A percentile compares a stretch with the other conserved stretches of the same genome.
phyloP scores from a whole-genome alignment of 2,888 invertebrate species.

The Drosophila stalkeri region DNA sequence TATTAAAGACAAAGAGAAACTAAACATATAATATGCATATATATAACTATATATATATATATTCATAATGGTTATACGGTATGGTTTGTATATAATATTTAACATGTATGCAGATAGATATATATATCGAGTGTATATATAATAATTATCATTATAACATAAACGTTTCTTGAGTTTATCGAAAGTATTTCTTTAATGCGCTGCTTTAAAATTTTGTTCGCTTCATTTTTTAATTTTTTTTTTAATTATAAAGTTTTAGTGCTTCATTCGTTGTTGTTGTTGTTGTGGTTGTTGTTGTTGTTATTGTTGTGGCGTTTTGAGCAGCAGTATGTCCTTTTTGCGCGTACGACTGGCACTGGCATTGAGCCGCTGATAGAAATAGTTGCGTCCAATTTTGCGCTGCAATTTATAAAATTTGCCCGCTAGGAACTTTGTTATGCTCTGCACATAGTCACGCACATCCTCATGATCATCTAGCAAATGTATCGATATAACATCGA shows the following conservation, averaged over 20 bases:
- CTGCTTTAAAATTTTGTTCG: conserved; percentile 35
- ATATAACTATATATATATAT: conserved; percentile 22
- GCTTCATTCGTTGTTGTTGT: conserved; percentile 40
- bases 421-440: conserved; percentile 84
- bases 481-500: conserved; percentile 85
- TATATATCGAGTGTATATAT: conserved; percentile 50
- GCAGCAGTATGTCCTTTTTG: conserved; percentile 82
- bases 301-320: conserved; percentile 73
- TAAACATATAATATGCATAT: conserved; percentile 59
- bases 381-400: conserved; percentile 84
- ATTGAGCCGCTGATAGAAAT: conserved; percentile 83
- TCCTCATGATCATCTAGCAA: conserved; percentile 83
- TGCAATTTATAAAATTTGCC: conserved; percentile 84
- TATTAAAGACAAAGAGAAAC: conserved; percentile 41
- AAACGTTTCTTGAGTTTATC: conserved; percentile 52
- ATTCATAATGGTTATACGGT: conserved; percentile 65
- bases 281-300: conserved; percentile 39
- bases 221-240: conserved; percentile 18
- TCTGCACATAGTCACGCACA: conserved; percentile 82
- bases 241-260: conserved; percentile 28
- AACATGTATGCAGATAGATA: conserved; percentile 55
- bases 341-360: conserved; percentile 81
- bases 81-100: conserved; percentile 56
- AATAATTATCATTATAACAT: conserved; percentile 76
- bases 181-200: conserved; percentile 29